Conservation (phyloP, 2,113 vertebrate species). For the Trematocara variabile region DNA sequence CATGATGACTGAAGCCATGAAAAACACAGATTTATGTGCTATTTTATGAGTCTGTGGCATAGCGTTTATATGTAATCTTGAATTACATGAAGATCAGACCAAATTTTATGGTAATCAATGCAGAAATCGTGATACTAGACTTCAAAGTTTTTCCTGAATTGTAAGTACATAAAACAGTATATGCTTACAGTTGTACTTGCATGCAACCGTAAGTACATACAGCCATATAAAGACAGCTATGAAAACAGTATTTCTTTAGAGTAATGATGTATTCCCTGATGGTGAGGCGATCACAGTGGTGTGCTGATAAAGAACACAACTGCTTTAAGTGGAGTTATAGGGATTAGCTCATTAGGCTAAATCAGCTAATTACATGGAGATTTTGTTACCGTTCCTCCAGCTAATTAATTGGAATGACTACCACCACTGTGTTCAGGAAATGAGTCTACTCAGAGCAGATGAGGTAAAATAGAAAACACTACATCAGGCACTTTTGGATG, state of each 20-base stretch:
- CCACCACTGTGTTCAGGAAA: slow-evolving; percentile 44
- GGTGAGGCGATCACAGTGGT: slow-evolving; percentile 28
- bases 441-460: slow-evolving; percentile 35
- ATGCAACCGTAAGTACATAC: neutral
- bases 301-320: slow-evolving; percentile 45
- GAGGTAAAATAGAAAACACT: slow-evolving; percentile 36
- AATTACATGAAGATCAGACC: neutral
- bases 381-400: slow-evolving; percentile 53
- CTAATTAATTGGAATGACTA: slow-evolving; percentile 70
- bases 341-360: slow-evolving; percentile 70
- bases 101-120: neutral
- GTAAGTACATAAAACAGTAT: neutral
- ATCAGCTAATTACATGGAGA: slow-evolving; percentile 70
- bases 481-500: slow-evolving; percentile 29
- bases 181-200: neutral
- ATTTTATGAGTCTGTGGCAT: neutral
- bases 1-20: neutral
- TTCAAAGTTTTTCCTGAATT: neutral
- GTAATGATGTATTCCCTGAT: slow-evolving; percentile 8
- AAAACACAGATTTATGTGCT: neutral
- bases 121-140: neutral
- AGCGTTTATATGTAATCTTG: neutral
- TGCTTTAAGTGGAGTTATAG: slow-evolving; percentile 45
- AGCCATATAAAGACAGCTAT: neutral
- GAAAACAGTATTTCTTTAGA: neutral